phyloP scores from a whole-genome alignment of 1,140 invertebrate genomes.

The Hirudo medicinalis region DNA sequence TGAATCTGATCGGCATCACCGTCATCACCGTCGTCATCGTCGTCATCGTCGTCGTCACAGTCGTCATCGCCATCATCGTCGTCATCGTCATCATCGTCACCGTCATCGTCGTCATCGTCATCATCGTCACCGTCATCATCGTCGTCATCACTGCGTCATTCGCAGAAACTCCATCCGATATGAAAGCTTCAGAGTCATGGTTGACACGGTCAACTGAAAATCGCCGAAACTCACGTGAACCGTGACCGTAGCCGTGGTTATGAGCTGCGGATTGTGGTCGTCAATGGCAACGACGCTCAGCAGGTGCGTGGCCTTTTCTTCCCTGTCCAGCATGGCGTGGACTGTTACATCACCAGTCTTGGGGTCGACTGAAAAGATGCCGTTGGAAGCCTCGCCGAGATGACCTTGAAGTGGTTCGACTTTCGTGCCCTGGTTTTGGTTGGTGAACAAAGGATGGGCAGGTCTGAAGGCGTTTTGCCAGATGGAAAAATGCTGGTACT shows the following conservation, averaged over 20 bases:
- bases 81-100: too few species aligned
- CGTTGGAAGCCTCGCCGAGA: neutral
- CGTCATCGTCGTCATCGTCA: too few species aligned
- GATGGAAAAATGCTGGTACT: neutral
- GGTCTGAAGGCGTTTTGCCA: neutral
- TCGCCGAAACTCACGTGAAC: constrained; percentile 14
- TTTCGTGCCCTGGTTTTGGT: neutral
- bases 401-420: neutral
- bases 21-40: too few species aligned
- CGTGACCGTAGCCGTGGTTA: constrained; percentile 16
- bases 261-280: constrained; percentile 14
- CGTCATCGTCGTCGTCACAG: too few species aligned
- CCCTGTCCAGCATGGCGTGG: constrained; percentile 17
- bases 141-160: too few species aligned
- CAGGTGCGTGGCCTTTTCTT: constrained; percentile 10
- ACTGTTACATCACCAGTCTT: neutral
- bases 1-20: too few species aligned
- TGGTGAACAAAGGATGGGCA: neutral
- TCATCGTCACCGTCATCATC: too few species aligned
- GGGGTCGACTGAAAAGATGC: constrained; percentile 3
- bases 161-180: too few species aligned
- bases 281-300: constrained; percentile 15
- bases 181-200: too few species aligned
- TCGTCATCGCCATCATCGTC: too few species aligned
- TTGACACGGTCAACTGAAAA: too few species aligned